A percentile compares a stretch with the other conserved stretches of the same genome.
Conservation (phyloP, 37 sponge, comb jelly and placozoan genomes). For the Tethya wilhelma region DNA sequence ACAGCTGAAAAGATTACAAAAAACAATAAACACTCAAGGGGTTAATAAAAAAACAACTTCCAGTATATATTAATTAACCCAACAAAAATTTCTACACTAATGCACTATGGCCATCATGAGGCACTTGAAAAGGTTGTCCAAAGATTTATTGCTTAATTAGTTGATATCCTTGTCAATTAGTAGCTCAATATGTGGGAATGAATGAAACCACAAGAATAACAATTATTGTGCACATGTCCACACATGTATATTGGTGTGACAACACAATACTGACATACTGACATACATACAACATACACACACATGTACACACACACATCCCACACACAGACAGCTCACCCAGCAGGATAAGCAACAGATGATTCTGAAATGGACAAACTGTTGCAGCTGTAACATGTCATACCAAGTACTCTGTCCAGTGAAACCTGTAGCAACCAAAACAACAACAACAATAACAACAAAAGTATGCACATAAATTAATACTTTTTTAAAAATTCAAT, state of each 20-base stretch:
- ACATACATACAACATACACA: not conserved
- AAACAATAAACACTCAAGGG: not conserved
- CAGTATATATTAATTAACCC: not conserved
- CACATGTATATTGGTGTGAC: not conserved
- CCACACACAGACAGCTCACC: conserved; percentile 40
- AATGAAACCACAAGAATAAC: not conserved
- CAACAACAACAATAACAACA: not conserved
- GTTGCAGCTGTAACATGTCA: conserved; percentile 52
- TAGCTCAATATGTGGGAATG: no score
- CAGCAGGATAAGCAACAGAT: conserved; percentile 74
- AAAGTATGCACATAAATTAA: not conserved
- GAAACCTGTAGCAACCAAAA: conserved; percentile 47
- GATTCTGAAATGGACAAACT: conserved; percentile 19
- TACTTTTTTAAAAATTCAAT: not conserved
- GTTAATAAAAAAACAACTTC: not conserved
- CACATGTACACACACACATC: not conserved
- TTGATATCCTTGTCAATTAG: no score
- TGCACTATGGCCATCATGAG: no score
- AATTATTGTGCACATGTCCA: not conserved
- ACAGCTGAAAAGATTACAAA: conserved; percentile 37
- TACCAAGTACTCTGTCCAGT: conserved; percentile 54
- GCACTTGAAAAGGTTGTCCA: no score
- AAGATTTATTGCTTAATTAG: no score
- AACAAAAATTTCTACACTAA: no score
- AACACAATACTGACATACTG: no score